Base-by-base conservation (phyloP, 2,113 vertebrate genomes). In the Leptodactylus fuscus region DNA sequence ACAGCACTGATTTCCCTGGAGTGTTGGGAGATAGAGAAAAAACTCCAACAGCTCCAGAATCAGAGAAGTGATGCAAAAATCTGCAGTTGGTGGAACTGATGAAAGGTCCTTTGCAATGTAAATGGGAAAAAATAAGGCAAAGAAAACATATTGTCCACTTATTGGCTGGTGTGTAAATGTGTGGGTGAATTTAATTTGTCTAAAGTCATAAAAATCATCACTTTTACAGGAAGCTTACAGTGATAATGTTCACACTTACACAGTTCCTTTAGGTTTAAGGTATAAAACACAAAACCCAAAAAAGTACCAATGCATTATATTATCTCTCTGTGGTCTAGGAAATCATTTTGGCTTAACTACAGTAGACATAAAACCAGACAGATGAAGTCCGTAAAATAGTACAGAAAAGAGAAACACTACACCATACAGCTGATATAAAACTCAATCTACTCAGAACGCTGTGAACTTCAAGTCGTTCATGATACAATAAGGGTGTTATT, bases 321-420 rank as follows among this genome's bases (percentile, higher is more conserved):
- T 82, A 55, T 82, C 65, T 53, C 65, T 71, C 48, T 18, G 44
- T 73, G 67, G 67, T 71, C 48, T 73, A 71, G 46, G 81, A 82
- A 73, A 71, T 82, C 48, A 82, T 82, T 82, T 82, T 82, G 65
- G 27, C 65, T 82, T 82, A 82, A 82, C 81, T 82, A 82, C 67
- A 82, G 80, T 82, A 82, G 48, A 71, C 65, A 82, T 82, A 82
- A 82, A 82, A 71, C 67, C 69, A 82, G 81, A 82, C 65, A 71
- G 67, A 82, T 82, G 67, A 73, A 71, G 48, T 82, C 67, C 24
- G 81, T 82, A 82, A 82, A 82, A 82, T 71, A 13, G n/a, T 82
- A 44, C 62, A 51, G 44, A 74, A 82, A 73, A 73, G 58, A 73
- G 49, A 82, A 82, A 67, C n/a, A 82, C 34, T 41, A 53, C 46